Base-by-base conservation (phyloP, 2,113 vertebrate species). In the Penelope pileata region DNA sequence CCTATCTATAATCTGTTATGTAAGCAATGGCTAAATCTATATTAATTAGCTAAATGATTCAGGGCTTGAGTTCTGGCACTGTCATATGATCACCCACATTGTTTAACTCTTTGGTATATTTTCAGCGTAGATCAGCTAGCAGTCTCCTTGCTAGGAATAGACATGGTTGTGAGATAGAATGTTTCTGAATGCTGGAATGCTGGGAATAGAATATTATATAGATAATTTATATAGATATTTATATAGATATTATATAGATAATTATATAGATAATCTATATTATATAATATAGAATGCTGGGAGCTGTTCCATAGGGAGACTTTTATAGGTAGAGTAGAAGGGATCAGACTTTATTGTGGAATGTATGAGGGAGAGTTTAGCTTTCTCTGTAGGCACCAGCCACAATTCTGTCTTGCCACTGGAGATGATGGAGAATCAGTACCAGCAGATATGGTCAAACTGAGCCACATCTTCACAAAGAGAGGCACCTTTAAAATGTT, bases 161-260 rank as follows among this genome's bases (percentile, higher is more conserved):
- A 32, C 7, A 14, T 3, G 4, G 32, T 51, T 26, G 45, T 0
- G 4, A 60, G 24, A 6, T 50, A 23, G 34, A 26, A 12, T 0
- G 1, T n/a, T n/a, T n/a, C n/a, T n/a, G n/a, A n/a, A n/a, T n/a
- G n/a, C n/a, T n/a, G n/a, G n/a, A n/a, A n/a, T n/a, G n/a, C n/a
- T n/a, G n/a, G n/a, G n/a, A n/a, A n/a, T n/a, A n/a, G n/a, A n/a
- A n/a, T n/a, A n/a, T n/a, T n/a, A n/a, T n/a, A n/a, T n/a, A n/a
- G n/a, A n/a, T n/a, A n/a, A n/a, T n/a, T n/a, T n/a, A n/a, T n/a
- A n/a, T n/a, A n/a, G n/a, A n/a, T n/a, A n/a, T n/a, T n/a, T n/a
- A n/a, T n/a, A n/a, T n/a, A n/a, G n/a, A n/a, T n/a, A n/a, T n/a
- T n/a, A n/a, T n/a, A n/a, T n/a, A n/a, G n/a, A n/a, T n/a, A n/a